Evolutionary conservation across 2,113 vertebrate species (phyloP), one percentile per base, ranked within the genome.

Genomic region (Stegastes partitus): DNA sequence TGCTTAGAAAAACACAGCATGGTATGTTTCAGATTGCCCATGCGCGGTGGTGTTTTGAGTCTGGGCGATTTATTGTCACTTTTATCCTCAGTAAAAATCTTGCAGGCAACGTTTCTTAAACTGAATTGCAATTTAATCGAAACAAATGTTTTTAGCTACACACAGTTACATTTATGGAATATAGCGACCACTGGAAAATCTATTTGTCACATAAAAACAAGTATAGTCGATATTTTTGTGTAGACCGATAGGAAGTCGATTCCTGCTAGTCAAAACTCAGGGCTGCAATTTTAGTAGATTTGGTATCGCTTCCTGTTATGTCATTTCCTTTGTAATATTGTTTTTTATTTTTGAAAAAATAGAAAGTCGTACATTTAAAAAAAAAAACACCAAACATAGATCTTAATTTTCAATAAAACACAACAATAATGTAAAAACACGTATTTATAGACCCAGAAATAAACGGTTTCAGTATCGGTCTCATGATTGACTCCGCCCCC

Each of bases 251-350:
- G 0, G 2, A 19, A 22, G 12, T 28, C 0, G 3, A 22, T 23
- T 23, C 79, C 83, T 82, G 11, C 1, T n/a, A 81, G 61, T 4
- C 22, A 1, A 2, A 25, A 42, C 5, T 0, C 12, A 26, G 68
- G 16, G 59, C 1, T 0, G 0, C 0, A 2, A 1, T 31, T 31
- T 31, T 31, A 0, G 16, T 0, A 15, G 19, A 2, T 45, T 25
- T 14, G 21, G 11, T 1, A 0, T 0, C 14, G 3, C 0, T 42
- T 49, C 23, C 47, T 6, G 16, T 21, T 58, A 18, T 3, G 74
- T 84, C 26, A 84, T 42, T 80, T 88, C 86, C 79, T 49, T 0
- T 49, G 3, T 37, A 1, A 7, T 14, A 14, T 14, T 73, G 12
- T 14, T 42, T 58, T 58, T 8, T 49, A 47, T 6, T 47, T 47